A percentile compares a stretch with the other conserved stretches of the same genome.
Conservation (phyloP, 92 coral and sea anemone species). For the Palythoa grandiflora region DNA sequence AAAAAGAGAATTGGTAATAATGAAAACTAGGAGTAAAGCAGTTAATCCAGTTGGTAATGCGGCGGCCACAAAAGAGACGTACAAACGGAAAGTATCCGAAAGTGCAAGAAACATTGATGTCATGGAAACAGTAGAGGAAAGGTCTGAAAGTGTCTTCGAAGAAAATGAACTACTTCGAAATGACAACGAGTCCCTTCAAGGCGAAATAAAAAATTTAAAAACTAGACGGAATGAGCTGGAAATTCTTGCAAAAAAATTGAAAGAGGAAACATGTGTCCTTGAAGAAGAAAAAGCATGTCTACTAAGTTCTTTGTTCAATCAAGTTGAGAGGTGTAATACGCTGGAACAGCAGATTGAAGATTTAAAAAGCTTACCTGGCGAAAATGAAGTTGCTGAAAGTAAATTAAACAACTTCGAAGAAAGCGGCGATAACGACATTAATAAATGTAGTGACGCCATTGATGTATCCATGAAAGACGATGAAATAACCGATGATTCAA, state of each 20-base stretch:
- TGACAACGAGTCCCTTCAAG: constrained; percentile 75
- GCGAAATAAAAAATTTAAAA: constrained; percentile 66
- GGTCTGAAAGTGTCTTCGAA: constrained; percentile 48
- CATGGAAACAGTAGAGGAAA: constrained; percentile 56
- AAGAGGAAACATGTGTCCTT: constrained; percentile 78
- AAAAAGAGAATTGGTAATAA: constrained; percentile 82
- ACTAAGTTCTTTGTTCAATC: constrained; percentile 86
- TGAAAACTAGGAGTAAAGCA: constrained; percentile 61
- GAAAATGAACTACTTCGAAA: constrained; percentile 60
- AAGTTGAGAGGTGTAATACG: constrained; percentile 91
- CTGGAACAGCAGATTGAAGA: constrained; percentile 86
- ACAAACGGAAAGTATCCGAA: constrained; percentile 5
- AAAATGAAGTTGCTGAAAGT: constrained; percentile 21
- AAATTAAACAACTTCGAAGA: constrained; percentile 25
- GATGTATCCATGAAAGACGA: constrained; percentile 42
- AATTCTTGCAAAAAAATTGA: constrained; percentile 61
- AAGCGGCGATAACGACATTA: constrained; percentile 42
- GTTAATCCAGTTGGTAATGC: constrained; percentile 52
- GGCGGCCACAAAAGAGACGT: constrained; percentile 53
- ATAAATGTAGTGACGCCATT: constrained; percentile 15
- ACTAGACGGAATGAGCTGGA: constrained; percentile 80
- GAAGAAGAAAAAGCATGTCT: constrained; percentile 90
- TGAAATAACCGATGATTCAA: background rate
- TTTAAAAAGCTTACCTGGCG: constrained; percentile 51
- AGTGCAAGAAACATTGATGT: constrained; percentile 18